Evolutionary conservation across 2,888 invertebrate species (phyloP).

Genomic region (Macaria notata): DNA sequence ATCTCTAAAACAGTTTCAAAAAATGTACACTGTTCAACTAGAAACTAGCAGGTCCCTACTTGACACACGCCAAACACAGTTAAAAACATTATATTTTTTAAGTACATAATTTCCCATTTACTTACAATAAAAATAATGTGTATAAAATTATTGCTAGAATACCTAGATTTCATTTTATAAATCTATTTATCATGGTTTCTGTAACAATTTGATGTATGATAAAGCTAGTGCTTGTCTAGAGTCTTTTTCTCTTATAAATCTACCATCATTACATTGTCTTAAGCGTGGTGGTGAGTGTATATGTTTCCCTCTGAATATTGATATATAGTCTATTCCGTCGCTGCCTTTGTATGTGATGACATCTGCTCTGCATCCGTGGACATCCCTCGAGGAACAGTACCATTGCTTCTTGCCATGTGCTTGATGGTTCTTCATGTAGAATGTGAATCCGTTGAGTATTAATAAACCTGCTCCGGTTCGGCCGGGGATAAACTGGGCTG

Average conservation of each 20-base stretch:
- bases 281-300: constrained; percentile 72
- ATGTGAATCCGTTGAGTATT: constrained; percentile 73
- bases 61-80: constrained; percentile 61
- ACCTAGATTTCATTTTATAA: neutral
- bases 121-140: constrained; percentile 42
- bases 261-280: constrained; percentile 70
- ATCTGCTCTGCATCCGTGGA: constrained; percentile 72
- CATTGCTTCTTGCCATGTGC: constrained; percentile 77
- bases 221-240: constrained; percentile 47
- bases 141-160: constrained; percentile 36
- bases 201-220: neutral
- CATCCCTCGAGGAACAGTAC: constrained; percentile 76
- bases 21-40: constrained; percentile 53
- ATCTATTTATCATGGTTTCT: neutral
- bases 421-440: constrained; percentile 78
- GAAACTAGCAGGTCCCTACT: constrained; percentile 72
- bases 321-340: constrained; percentile 73
- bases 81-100: constrained; percentile 39
- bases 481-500: constrained; percentile 74
- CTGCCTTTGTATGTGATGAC: constrained; percentile 72
- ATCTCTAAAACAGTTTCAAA: constrained; percentile 66
- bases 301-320: constrained; percentile 71
- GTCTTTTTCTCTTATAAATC: constrained; percentile 73
- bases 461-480: constrained; percentile 71
- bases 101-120: constrained; percentile 59